A percentile compares a stretch with the other conserved stretches of the same genome.
phyloP scores from a whole-genome alignment of 2,888 invertebrate species.

The Clepsis dumicolana region DNA sequence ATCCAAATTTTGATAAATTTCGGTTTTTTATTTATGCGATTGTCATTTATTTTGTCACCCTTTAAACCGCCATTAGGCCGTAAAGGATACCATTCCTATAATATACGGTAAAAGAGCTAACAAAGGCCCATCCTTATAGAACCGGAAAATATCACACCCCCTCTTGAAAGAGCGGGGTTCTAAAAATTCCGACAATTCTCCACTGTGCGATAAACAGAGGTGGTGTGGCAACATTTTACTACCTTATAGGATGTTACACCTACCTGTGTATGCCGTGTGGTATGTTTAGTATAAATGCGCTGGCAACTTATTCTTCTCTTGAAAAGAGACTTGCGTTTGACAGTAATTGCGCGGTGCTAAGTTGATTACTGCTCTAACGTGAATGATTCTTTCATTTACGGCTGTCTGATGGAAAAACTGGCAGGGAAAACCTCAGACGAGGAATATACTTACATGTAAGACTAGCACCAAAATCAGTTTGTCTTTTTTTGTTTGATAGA shows the following conservation, averaged over 20 bases:
- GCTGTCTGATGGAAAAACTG: too few relatives aligned
- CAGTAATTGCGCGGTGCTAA: too few relatives aligned
- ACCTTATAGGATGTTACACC: not conserved
- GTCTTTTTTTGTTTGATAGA: not conserved
- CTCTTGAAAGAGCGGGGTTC: conserved; percentile 13
- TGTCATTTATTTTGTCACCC: conserved; percentile 25
- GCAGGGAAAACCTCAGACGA: too few relatives aligned
- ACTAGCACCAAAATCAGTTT: too few relatives aligned
- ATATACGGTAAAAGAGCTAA: conserved; percentile 26
- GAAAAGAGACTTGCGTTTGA: too few relatives aligned
- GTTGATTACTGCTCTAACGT: too few relatives aligned
- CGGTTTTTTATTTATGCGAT: not conserved
- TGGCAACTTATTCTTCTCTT: too few relatives aligned
- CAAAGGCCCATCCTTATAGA: conserved; percentile 22
- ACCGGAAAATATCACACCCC: conserved; percentile 19
- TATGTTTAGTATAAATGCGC: not conserved
- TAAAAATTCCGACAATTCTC: conserved; percentile 26
- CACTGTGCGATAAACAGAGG: conserved; percentile 11
- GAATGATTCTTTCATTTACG: too few relatives aligned
- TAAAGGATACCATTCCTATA: conserved; percentile 25
- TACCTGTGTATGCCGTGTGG: not conserved
- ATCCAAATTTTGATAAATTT: not conserved
- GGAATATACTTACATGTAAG: too few relatives aligned
- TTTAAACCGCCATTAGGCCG: not conserved
- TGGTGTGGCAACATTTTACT: conserved; percentile 25